Percentiles rank a stretch among this genome's conserved stretches.
phyloP scores from a whole-genome alignment of 2,888 invertebrate genomes.

The Leptopterna dolabrata region DNA sequence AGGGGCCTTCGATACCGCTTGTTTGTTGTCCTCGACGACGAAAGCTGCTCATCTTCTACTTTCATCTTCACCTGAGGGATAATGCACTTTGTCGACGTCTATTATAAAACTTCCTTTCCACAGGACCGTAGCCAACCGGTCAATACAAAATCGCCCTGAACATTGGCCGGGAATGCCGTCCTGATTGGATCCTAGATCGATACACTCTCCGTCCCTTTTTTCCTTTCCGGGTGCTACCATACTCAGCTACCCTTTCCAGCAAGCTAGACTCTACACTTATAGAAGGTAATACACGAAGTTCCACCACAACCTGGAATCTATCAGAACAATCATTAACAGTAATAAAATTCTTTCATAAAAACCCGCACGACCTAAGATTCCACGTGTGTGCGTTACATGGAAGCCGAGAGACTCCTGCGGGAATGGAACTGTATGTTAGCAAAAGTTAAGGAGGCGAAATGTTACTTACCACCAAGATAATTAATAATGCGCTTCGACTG shows the following conservation, averaged over 20 bases:
- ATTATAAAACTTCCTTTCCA: background rate
- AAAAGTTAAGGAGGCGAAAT: too few relatives aligned
- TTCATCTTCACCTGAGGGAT: background rate
- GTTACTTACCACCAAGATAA: too few relatives aligned
- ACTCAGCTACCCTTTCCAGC: background rate
- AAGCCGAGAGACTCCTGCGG: too few relatives aligned
- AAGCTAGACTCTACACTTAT: too few relatives aligned
- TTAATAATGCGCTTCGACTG: too few relatives aligned
- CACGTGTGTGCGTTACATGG: too few relatives aligned
- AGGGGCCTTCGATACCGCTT: background rate
- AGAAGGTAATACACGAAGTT: too few relatives aligned
- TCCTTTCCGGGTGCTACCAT: background rate
- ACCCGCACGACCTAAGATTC: too few relatives aligned
- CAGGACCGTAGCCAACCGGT: background rate
- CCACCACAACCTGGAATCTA: too few relatives aligned
- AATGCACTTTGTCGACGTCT: background rate
- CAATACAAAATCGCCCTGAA: slow-evolving; percentile 16
- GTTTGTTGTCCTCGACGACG: background rate
- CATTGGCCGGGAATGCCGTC: slow-evolving; percentile 13
- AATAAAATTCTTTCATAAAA: too few relatives aligned
- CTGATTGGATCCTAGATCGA: slow-evolving; percentile 2
- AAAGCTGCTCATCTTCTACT: background rate
- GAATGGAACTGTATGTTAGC: too few relatives aligned
- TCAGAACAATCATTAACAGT: too few relatives aligned
- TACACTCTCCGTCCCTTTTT: background rate